These are phyloP conservation scores for Formica selysi DNA, from an alignment of 1,140 invertebrate species.

Conservation along the genomic window DNA sequence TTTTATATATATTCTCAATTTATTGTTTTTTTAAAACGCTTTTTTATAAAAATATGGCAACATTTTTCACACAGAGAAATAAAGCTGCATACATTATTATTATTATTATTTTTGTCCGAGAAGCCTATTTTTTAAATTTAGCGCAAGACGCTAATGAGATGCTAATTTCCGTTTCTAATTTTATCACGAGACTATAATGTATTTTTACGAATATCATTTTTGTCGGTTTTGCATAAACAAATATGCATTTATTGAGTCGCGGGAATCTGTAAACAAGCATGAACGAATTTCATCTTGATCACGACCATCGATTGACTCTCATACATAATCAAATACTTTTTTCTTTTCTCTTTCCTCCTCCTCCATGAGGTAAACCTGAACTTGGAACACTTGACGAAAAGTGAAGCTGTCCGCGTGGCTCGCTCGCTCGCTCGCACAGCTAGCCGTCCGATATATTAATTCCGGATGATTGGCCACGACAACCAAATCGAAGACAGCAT, in stretches of 20 bases:
- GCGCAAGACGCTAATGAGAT: not conserved
- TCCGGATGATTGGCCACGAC: constrained; percentile 82
- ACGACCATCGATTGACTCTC: constrained; percentile 15
- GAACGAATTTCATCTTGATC: constrained; percentile 6
- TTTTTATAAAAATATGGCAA: not conserved
- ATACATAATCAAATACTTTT: not conserved
- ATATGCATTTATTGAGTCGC: not conserved
- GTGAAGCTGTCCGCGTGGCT: constrained; percentile 68
- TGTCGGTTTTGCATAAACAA: not conserved
- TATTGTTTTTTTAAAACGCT: not conserved
- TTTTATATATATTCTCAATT: not conserved
- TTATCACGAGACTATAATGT: not conserved
- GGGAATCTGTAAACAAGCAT: not conserved
- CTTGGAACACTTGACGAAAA: constrained; percentile 9
- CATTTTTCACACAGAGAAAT: not conserved
- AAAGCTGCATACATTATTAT: not conserved
- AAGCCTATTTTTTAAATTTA: not conserved
- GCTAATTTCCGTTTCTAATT: not conserved
- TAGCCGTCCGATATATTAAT: constrained; percentile 81
- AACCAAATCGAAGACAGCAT: constrained; percentile 84
- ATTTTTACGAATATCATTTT: not conserved
- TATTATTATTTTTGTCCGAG: not conserved
- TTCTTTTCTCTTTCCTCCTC: not conserved
- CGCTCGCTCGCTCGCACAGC: constrained; percentile 33
- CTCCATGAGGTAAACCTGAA: constrained; percentile 3